Base-by-base conservation (phyloP, 2,888 invertebrate species). In the Rhynchonema sp. region DNA sequence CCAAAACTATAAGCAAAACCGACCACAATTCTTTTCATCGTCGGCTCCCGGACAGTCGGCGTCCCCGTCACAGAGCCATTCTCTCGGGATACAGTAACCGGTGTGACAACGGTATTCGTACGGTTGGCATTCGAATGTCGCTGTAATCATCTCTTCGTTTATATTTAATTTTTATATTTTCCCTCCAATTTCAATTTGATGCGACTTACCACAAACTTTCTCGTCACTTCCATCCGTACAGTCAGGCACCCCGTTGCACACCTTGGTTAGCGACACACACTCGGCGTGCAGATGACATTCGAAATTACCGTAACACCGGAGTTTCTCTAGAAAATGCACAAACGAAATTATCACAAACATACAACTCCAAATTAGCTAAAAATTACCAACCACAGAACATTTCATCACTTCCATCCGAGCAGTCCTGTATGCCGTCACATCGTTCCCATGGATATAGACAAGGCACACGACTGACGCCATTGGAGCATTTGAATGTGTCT, bases 341-440 rank as follows among this genome's bases (percentile, higher is more conserved):
- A n/a, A n/a, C n/a, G n/a, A n/a, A n/a, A n/a, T n/a, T n/a, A 57
- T 13, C 25, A 9, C 9, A 56, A 56, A 6, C 56, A 26, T 55
- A 56, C 6, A 23, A 56, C 52, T 22, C 6, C 54, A 28, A 26
- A 13, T 20, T 28, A n/a, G 3, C 6, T 55, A 13, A 52, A 20
- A 3, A 3, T 52, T 2, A 17, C 30, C 29, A 38, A 61, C 59
- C 61, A 57, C 63, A 63, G 28, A 63, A 61, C 13, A 22, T 67
- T 60, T 98, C 96, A 70, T 98, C 96, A 17, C 87, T 87, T n/a
- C 90, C 91, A 72, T 94, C 94, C 0, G 89, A 87, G 72, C 96
- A 98, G 74, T 96, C 94, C 9, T 23, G 28, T 20, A 63, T 53
- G n/a, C 63, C 63, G 46, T 63, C 63, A 53, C 63, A 63, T 9